These are phyloP conservation scores for Aselliscus stoliczkanus DNA, from an alignment of 2,797 vertebrate genomes.

Conservation along the genomic window DNA sequence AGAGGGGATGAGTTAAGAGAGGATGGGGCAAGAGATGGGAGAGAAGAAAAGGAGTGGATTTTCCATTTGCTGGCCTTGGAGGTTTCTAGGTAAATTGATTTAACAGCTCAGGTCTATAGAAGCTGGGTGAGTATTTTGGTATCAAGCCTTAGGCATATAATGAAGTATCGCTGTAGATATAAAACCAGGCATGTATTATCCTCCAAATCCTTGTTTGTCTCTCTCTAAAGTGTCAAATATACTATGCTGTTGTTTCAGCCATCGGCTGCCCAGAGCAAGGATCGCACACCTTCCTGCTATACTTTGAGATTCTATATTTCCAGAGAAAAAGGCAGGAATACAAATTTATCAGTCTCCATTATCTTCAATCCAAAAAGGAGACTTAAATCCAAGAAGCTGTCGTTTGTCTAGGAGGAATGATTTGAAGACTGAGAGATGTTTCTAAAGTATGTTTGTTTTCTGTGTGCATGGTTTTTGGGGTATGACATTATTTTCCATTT, in stretches of 20 bases:
- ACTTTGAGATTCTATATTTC: not conserved
- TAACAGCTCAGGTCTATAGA: not conserved
- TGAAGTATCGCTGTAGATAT: not conserved
- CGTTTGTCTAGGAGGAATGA: not conserved
- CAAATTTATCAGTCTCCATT: not conserved
- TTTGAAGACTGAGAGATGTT: not conserved
- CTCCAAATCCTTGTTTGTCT: not conserved
- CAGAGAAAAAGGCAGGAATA: not conserved
- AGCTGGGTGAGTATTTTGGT: not conserved
- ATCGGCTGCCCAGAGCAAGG: not conserved
- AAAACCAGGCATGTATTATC: not conserved
- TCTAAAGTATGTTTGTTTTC: not conserved
- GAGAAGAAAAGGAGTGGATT: not conserved
- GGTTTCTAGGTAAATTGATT: not conserved
- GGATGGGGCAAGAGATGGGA: not conserved
- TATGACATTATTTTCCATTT: not conserved
- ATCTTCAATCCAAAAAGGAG: not conserved
- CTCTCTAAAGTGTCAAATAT: not conserved
- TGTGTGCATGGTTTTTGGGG: not conserved
- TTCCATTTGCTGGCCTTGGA: not conserved
- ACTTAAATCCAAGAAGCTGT: not conserved
- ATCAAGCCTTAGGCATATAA: not conserved
- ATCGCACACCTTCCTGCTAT: not conserved
- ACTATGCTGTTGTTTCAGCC: not conserved
- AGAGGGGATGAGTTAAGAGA: not conserved